Conservation (phyloP, 64 coral and sea anemone species). For the Cladopsammia gracilis region DNA sequence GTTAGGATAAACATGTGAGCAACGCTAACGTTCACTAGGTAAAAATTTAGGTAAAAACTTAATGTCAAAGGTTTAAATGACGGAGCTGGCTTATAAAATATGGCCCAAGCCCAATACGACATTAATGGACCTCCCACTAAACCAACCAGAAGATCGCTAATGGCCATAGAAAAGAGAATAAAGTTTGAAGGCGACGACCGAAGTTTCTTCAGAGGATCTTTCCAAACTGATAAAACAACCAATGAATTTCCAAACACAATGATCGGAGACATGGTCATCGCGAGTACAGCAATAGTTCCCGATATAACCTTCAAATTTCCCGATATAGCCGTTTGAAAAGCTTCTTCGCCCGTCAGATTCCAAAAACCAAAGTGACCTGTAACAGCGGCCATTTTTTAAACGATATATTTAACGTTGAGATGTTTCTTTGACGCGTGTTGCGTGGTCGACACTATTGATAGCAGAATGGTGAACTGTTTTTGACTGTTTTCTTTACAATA, state of each 20-base stretch:
- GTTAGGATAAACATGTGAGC: constrained; percentile 25
- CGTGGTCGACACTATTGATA: too few species aligned
- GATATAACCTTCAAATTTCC: not conserved
- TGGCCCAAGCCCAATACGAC: not conserved
- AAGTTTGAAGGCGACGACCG: constrained; percentile 38
- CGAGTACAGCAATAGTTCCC: not conserved
- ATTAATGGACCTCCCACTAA: not conserved
- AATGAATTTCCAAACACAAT: constrained; percentile 23
- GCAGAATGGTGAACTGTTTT: too few species aligned
- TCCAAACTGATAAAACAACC: constrained; percentile 45
- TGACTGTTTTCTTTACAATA: too few species aligned
- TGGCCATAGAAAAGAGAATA: constrained; percentile 32
- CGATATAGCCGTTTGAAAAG: not conserved
- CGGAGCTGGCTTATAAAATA: not conserved
- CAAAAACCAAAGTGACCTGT: not conserved
- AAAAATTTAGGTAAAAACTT: not conserved
- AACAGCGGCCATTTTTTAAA: not conserved
- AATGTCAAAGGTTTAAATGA: not conserved
- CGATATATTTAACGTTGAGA: too few species aligned
- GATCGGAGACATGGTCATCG: constrained; percentile 1
- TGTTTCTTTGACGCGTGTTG: too few species aligned
- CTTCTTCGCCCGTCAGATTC: not conserved
- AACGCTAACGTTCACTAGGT: not conserved
- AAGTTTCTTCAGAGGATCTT: constrained; percentile 55
- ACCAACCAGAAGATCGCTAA: constrained; percentile 43